Base-by-base conservation (phyloP, 2,113 vertebrate genomes). In the Tychaedon coryphoeus region DNA sequence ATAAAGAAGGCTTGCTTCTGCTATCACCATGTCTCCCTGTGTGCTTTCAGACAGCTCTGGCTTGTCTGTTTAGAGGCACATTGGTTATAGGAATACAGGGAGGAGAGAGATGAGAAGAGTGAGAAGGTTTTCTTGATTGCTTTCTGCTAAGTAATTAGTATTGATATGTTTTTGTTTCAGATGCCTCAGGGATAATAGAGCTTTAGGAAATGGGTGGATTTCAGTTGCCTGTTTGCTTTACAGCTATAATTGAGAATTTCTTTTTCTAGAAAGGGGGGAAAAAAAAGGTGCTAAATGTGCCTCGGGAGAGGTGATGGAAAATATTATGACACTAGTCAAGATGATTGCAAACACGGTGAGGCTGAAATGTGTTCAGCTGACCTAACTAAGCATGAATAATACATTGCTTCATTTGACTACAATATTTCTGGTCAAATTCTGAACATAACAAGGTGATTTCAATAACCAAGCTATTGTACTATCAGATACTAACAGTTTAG, bases 301-400 rank as follows among this genome's bases (percentile, higher is more conserved):
- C 91, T 97, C 89, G 2, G 88, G 94, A 96, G 86, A 97, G 96
- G 93, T 90, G 38, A 60, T 93, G 80, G 92, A 97, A 98, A 97
- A 98, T 97, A 97, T 98, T 98, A 97, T 98, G 97, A 98, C 96
- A 97, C 77, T 85, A 97, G 91, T 97, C 95, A 97, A 98, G 92
- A 96, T 96, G 96, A 97, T 95, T 97, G 89, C 94, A 94, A 96
- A 97, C 88, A 95, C 20, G 18, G 88, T 95, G 86, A 88, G 74
- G 83, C 77, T 92, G 93, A 97, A 95, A 94, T 89, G 92, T 90
- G 87, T 92, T 92, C 91, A 90, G 81, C 42, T 96, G 94, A 93
- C 93, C 92, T 92, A 96, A 94, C 64, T 90, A 90, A 90, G 40
- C 75, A 92, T 92, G 89, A 86, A 95, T 94, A 96, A 87, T 93